phyloP scores from a whole-genome alignment of 2,113 vertebrate genomes.

The Pyxicephalus adspersus region DNA sequence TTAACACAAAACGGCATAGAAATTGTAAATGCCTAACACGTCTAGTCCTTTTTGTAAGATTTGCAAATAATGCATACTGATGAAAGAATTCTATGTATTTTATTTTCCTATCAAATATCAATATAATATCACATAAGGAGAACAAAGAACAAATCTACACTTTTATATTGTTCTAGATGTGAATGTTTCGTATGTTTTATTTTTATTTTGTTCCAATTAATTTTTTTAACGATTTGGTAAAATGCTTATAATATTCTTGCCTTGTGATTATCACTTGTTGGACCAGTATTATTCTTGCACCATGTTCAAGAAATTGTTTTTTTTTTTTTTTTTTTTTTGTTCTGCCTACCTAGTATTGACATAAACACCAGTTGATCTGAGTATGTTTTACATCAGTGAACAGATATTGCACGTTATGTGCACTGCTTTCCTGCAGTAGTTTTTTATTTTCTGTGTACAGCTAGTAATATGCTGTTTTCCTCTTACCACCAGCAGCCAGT shows the following conservation, averaged over 20 bases:
- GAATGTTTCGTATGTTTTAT: slow-evolving; percentile 60
- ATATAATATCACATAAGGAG: slow-evolving; percentile 68
- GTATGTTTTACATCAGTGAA: slow-evolving; percentile 9
- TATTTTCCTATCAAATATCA: slow-evolving; percentile 91
- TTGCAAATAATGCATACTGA: slow-evolving; percentile 85
- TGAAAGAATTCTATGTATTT: slow-evolving; percentile 83
- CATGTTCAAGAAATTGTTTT: slow-evolving; percentile 53
- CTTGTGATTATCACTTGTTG: slow-evolving; percentile 61
- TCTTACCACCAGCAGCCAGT: background rate
- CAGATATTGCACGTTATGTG: slow-evolving; percentile 11
- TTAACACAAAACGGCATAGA: slow-evolving; percentile 86
- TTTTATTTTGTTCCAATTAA: slow-evolving; percentile 62
- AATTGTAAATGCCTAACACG: slow-evolving; percentile 88
- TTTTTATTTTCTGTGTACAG: background rate
- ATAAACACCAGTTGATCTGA: slow-evolving; percentile 2
- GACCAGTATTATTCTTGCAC: slow-evolving; percentile 64
- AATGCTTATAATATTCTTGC: slow-evolving; percentile 64
- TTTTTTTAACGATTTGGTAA: slow-evolving; percentile 65
- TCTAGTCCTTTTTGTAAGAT: slow-evolving; percentile 83
- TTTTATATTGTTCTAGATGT: slow-evolving; percentile 67
- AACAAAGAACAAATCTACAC: slow-evolving; percentile 74
- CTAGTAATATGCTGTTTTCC: background rate
- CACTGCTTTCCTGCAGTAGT: slow-evolving; percentile 14
- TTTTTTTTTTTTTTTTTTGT: slow-evolving; percentile 10
- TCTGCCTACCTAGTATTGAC: slow-evolving; percentile 38